Evolutionary conservation across 2,797 vertebrate species (phyloP), one percentile per base, ranked within the genome.

Genomic region (Malurus leucopterus): DNA sequence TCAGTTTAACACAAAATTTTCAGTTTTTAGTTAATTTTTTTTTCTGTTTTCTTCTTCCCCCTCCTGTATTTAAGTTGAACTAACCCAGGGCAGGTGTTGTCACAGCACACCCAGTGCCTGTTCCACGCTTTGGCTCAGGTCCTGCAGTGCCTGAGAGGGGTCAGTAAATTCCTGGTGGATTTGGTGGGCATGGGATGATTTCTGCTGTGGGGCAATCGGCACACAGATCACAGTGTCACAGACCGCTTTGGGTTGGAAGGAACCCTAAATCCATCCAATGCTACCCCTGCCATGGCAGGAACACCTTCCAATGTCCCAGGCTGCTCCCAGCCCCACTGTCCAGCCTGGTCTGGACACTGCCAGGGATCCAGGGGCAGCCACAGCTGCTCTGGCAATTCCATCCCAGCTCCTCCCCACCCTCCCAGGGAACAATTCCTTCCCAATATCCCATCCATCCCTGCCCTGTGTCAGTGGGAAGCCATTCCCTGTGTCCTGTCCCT

Each of bases 1-100:
- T 84, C 57, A 71, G 32, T 73, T 77, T 77, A 80, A 62, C 73
- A 71, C 75, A 70, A 59, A 67, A 40, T 84, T 93, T 93, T 76
- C 73, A 90, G 43, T 73, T 88, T 51, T 49, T 54, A 84, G 15
- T 46, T 46, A n/a, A n/a, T 12, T 36, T 68, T 65, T 58, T 70
- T 49, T 8, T 38, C 34, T 62, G 9, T 38, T 36, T 36, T 30
- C 15, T 58, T 59, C 40, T 13, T 38, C 22, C 10, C 15, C 7
- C 22, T 36, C 27, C 44, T 29, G 6, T 43, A 11, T 40, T 59
- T 44, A 5, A 68, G 38, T 20, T 65, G 55, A 80, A 36, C 62
- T 70, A 38, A 72, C 53, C 36, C 46, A 61, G 68, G 44, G 65
- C 24, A 69, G 71, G 78, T 7, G 3, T 27, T 24, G 59, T 27